Percentiles rank a stretch among this genome's conserved stretches.
Evolutionary conservation across 2,113 vertebrate species (phyloP).

Genomic region (Carollia perspicillata): DNA sequence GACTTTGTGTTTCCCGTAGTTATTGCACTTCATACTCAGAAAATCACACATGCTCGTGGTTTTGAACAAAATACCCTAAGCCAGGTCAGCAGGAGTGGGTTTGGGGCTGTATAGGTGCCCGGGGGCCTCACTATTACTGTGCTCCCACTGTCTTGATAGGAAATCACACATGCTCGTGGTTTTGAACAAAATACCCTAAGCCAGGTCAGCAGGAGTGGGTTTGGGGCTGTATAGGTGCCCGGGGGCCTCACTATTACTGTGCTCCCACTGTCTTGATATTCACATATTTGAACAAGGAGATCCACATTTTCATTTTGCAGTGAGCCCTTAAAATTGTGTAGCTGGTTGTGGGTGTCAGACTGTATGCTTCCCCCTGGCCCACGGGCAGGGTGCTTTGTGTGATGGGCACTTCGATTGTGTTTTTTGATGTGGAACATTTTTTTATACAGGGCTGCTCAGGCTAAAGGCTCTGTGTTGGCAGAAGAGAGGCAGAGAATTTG

Average conservation of each 20-base stretch:
- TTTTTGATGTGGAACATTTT: not conserved
- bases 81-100: not conserved
- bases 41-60: not conserved
- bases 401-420: not conserved
- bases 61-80: not conserved
- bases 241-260: not conserved
- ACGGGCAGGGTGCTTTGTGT: rapidly evolving
- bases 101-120: not conserved
- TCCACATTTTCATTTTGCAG: not conserved
- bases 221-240: not conserved
- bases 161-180: not conserved
- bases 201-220: not conserved
- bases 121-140: not conserved
- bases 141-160: not conserved
- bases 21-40: not conserved
- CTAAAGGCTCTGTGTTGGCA: not conserved
- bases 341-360: not conserved
- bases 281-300: not conserved
- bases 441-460: not conserved
- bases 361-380: too few relatives aligned
- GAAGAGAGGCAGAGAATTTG: not conserved
- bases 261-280: not conserved
- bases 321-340: not conserved
- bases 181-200: not conserved
- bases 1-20: not conserved